These are phyloP conservation scores for Actinernus sp. DNA, from an alignment of 92 coral and sea anemone genomes.

Conservation along the genomic window DNA sequence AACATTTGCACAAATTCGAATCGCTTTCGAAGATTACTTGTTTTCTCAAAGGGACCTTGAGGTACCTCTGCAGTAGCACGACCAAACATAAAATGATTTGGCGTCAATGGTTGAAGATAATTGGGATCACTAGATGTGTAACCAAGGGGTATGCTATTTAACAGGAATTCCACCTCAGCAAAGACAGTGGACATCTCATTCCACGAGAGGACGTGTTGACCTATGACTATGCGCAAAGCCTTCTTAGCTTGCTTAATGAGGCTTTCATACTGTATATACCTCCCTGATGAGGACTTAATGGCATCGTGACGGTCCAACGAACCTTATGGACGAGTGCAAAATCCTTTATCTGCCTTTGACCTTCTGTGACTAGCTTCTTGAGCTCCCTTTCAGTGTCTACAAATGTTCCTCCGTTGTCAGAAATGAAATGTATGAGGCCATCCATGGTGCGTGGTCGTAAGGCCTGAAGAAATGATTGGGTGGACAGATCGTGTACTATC, in stretches of 20 bases:
- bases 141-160: conserved; percentile 44
- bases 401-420: conserved; percentile 52
- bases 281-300: conserved; percentile 60
- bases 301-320: conserved; percentile 40
- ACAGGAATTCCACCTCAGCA: conserved; percentile 31
- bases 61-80: conserved; percentile 25
- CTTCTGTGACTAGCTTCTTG: conserved; percentile 25
- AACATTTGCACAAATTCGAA: conserved; percentile 40
- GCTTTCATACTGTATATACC: conserved; percentile 50
- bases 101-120: conserved; percentile 39
- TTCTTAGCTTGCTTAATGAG: conserved; percentile 34
- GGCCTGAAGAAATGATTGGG: conserved; percentile 38
- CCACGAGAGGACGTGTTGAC: conserved; percentile 34
- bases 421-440: too few species aligned
- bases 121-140: conserved; percentile 38
- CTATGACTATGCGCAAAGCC: conserved; percentile 10
- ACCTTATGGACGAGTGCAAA: conserved; percentile 44
- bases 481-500: conserved; percentile 32
- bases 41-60: conserved; percentile 36
- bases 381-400: conserved; percentile 51
- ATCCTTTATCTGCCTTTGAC: conserved; percentile 11
- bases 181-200: conserved; percentile 39
- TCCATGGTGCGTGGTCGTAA: conserved; percentile 22
- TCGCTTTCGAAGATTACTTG: conserved; percentile 18
- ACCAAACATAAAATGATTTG: conserved; percentile 28